Percentiles rank a stretch among this genome's conserved stretches.
Conservation (phyloP, 2,888 invertebrate species). For the Phasia obesa region DNA sequence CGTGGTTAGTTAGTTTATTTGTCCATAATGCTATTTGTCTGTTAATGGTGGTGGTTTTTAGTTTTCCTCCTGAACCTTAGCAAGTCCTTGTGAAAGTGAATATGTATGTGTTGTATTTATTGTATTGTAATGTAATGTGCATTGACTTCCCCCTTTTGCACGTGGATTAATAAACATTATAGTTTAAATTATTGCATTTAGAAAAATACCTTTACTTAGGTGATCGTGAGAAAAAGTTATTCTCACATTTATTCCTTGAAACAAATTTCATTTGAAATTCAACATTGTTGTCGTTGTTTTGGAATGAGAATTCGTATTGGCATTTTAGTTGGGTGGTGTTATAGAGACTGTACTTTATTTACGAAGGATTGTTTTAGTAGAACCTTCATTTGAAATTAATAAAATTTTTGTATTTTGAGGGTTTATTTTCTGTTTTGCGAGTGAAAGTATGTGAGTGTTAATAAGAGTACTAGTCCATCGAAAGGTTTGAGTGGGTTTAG, state of each 20-base stretch:
- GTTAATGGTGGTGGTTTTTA: slow-evolving; percentile 42
- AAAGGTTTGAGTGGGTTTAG: slow-evolving; percentile 53
- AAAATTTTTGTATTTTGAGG: slow-evolving; percentile 10
- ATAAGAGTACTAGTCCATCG: not conserved
- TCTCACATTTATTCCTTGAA: slow-evolving; percentile 74
- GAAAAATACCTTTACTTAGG: slow-evolving; percentile 58
- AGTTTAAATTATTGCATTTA: slow-evolving; percentile 61
- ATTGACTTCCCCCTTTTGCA: slow-evolving; percentile 80
- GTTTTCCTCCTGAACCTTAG: slow-evolving; percentile 34
- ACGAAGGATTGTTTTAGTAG: slow-evolving; percentile 44
- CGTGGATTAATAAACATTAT: slow-evolving; percentile 76
- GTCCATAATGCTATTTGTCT: slow-evolving; percentile 45
- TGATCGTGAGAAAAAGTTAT: slow-evolving; percentile 79
- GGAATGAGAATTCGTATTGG: slow-evolving; percentile 17
- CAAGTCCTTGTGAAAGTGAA: slow-evolving; percentile 57
- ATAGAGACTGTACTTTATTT: slow-evolving; percentile 54
- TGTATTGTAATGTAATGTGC: slow-evolving; percentile 47
- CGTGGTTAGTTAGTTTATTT: slow-evolving; percentile 53
- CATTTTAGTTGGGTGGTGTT: slow-evolving; percentile 40
- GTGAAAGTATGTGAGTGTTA: slow-evolving; percentile 29
- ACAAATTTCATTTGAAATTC: slow-evolving; percentile 40
- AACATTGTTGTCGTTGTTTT: slow-evolving; percentile 10
- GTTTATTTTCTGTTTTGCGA: slow-evolving; percentile 10
- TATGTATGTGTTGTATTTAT: not conserved
- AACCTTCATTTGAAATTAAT: slow-evolving; percentile 8